phyloP scores from a whole-genome alignment of 2,888 invertebrate species.

The Cetonia aurata region DNA sequence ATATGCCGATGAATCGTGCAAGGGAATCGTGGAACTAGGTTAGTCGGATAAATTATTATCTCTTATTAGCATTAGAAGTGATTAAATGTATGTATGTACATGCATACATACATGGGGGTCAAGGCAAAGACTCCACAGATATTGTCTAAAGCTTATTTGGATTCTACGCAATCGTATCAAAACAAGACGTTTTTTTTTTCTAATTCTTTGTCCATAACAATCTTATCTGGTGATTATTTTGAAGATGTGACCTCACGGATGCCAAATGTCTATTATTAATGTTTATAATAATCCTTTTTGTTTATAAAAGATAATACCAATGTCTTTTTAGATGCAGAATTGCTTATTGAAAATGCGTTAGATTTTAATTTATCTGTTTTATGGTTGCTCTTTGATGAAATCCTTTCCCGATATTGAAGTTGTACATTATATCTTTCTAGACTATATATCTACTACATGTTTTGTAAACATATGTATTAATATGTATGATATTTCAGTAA shows the following conservation, averaged over 20 bases:
- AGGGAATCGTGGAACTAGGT: constrained; percentile 32
- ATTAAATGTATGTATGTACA: constrained; percentile 31
- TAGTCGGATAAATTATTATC: constrained; percentile 38
- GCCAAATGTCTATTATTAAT: constrained; percentile 38
- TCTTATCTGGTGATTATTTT: constrained; percentile 39
- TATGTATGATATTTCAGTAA: too few species aligned
- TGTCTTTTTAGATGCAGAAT: constrained; percentile 24
- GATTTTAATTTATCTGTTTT: constrained; percentile 18
- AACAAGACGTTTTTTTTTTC: constrained; percentile 33
- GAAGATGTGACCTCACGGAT: constrained; percentile 40
- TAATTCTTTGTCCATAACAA: constrained; percentile 39
- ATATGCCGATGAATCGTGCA: constrained; percentile 30
- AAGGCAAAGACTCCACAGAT: constrained; percentile 35
- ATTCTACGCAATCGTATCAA: constrained; percentile 38
- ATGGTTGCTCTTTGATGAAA: constrained; percentile 19
- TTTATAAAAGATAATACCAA: constrained; percentile 36
- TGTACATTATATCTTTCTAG: too few species aligned
- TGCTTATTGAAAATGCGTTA: constrained; percentile 22
- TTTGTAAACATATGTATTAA: too few species aligned
- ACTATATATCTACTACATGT: too few species aligned
- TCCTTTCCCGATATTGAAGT: neutral
- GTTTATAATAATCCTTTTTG: constrained; percentile 20
- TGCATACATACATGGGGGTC: constrained; percentile 26
- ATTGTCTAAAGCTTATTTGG: constrained; percentile 36
- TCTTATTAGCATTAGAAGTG: constrained; percentile 36